Conservation (phyloP, 1,140 invertebrate species). For the Brachionus asplanchnoidis region DNA sequence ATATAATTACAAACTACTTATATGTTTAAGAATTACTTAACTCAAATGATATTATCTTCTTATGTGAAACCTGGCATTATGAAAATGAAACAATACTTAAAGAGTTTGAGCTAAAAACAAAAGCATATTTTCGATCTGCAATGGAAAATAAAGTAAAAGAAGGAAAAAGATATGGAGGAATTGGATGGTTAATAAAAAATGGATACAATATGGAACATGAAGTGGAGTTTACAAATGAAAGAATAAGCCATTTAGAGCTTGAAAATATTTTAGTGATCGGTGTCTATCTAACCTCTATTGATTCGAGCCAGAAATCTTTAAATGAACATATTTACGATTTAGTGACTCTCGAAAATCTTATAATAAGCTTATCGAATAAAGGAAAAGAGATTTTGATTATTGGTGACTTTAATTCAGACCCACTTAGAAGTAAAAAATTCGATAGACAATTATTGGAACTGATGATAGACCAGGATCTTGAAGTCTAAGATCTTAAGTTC, state of each 20-base stretch:
- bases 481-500: too few relatives aligned
- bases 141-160: background rate
- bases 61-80: slow-evolving; percentile 20
- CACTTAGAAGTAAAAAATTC: too few relatives aligned
- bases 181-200: background rate
- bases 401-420: too few relatives aligned
- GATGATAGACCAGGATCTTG: too few relatives aligned
- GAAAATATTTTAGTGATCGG: background rate
- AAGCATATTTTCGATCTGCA: background rate
- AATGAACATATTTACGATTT: background rate
- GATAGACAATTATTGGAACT: too few relatives aligned
- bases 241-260: background rate
- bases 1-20: background rate
- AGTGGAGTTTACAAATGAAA: background rate
- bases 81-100: background rate
- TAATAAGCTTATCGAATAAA: too few relatives aligned
- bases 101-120: background rate
- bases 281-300: background rate
- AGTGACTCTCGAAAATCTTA: too few relatives aligned
- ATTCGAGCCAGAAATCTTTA: background rate
- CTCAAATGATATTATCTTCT: background rate
- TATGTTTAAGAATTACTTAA: background rate
- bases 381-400: too few relatives aligned
- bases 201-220: background rate
- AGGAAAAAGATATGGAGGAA: background rate